Evolutionary conservation across 1,140 invertebrate species (phyloP).

Genomic region (Aphelenchoides avenae): DNA sequence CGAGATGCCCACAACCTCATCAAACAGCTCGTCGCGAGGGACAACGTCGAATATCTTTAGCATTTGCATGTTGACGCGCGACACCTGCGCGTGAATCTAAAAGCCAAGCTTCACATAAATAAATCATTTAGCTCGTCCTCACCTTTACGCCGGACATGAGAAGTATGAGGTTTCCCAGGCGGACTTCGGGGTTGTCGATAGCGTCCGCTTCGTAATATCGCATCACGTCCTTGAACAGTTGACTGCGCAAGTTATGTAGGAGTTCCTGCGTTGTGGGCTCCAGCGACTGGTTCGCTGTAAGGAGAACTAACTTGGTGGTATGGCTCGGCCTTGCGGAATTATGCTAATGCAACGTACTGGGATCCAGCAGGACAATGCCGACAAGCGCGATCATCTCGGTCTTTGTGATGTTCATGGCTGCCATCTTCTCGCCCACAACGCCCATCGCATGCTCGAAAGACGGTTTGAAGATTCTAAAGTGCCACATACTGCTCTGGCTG

Average conservation of each 20-base stretch:
- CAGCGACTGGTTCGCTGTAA: not conserved
- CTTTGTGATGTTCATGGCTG: slow-evolving; percentile 7
- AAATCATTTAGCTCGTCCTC: not conserved
- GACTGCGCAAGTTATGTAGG: slow-evolving; percentile 8
- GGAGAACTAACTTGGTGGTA: not conserved
- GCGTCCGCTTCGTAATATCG: slow-evolving; percentile 6
- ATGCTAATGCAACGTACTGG: slow-evolving; percentile 5
- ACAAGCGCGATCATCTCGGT: slow-evolving; percentile 17
- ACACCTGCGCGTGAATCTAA: slow-evolving; percentile 27
- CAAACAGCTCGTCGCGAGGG: slow-evolving; percentile 21
- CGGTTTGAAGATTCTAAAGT: slow-evolving; percentile 21
- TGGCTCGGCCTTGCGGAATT: not conserved
- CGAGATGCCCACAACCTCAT: slow-evolving; percentile 21
- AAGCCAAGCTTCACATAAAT: not conserved
- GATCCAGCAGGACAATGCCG: slow-evolving; percentile 25
- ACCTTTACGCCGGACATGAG: slow-evolving; percentile 27
- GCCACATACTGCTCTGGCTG: not conserved
- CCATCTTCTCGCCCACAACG: slow-evolving; percentile 23
- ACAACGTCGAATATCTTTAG: slow-evolving; percentile 24
- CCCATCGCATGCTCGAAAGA: slow-evolving; percentile 27
- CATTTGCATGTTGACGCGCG: slow-evolving; percentile 25
- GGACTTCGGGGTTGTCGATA: slow-evolving; percentile 23
- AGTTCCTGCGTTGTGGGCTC: slow-evolving; percentile 3
- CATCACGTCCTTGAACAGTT: slow-evolving; percentile 26
- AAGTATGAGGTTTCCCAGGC: slow-evolving; percentile 24